Evolutionary conservation across 2,797 vertebrate genomes (phyloP).

Genomic region (Octomys mimax): DNA sequence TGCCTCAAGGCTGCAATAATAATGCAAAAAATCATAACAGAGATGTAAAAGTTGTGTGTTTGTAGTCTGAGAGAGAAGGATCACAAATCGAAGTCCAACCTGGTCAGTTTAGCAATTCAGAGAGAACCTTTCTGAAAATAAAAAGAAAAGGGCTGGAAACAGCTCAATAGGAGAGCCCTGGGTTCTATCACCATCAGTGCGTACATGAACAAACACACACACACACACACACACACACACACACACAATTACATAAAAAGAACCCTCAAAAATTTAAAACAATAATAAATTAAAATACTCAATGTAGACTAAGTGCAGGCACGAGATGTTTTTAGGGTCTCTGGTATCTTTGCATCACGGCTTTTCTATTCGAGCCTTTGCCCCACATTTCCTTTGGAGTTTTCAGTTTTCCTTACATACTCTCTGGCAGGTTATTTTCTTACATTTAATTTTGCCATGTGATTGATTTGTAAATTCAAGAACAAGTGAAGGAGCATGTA

Average conservation of each 20-base stretch:
- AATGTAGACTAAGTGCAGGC: neutral
- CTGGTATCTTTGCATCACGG: neutral
- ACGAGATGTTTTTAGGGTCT: neutral
- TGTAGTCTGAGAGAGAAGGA: neutral
- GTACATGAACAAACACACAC: neutral
- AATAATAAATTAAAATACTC: conserved; percentile 1
- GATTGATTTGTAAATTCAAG: conserved; percentile 77
- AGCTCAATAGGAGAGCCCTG: neutral
- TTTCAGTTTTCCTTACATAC: neutral
- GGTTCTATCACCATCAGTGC: neutral
- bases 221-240: neutral
- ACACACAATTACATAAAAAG: neutral
- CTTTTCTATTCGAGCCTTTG: neutral
- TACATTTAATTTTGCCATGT: conserved; percentile 65
- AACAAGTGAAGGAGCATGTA: conserved; percentile 48
- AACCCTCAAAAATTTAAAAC: neutral
- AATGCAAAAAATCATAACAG: neutral
- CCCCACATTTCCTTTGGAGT: conserved; percentile 30
- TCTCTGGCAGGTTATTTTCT: conserved; percentile 48
- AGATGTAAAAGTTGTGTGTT: neutral
- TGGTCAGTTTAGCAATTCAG: neutral
- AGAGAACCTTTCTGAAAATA: neutral
- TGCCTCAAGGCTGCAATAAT: neutral
- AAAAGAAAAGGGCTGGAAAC: neutral
- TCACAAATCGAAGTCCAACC: neutral